Conservation (phyloP, 1,140 invertebrate species). For the Anastrepha ludens region DNA sequence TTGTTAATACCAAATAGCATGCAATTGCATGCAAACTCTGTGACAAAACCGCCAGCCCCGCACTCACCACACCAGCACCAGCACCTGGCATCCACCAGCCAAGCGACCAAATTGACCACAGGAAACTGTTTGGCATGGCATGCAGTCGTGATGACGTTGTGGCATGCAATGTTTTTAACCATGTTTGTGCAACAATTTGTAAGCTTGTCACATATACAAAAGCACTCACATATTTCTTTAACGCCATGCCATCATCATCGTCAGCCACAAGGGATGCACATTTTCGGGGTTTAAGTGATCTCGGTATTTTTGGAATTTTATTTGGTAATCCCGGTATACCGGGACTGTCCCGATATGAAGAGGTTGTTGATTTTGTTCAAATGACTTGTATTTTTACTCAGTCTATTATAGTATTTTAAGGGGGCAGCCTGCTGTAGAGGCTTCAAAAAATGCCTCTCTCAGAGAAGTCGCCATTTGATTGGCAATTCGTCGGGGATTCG, state of each 20-base stretch:
- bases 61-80: not conserved
- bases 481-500: too few species aligned
- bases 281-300: too few species aligned
- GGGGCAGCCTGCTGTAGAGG: too few species aligned
- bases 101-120: slow-evolving; percentile 6
- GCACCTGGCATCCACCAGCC: not conserved
- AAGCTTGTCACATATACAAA: not conserved
- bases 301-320: too few species aligned
- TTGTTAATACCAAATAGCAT: slow-evolving; percentile 12
- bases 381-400: too few species aligned
- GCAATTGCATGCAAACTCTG: not conserved
- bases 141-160: not conserved
- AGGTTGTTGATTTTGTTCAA: too few species aligned
- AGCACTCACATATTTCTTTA: not conserved
- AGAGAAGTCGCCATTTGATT: too few species aligned
- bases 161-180: slow-evolving; percentile 15
- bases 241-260: not conserved
- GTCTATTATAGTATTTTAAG: too few species aligned
- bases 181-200: slow-evolving; percentile 28
- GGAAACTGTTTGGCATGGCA: slow-evolving; percentile 16
- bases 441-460: too few species aligned
- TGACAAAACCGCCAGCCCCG: not conserved
- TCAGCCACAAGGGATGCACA: not conserved
- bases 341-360: too few species aligned
- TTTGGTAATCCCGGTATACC: too few species aligned